Evolutionary conservation across 2,113 vertebrate genomes (phyloP).

Genomic region (Rattus rattus): DNA sequence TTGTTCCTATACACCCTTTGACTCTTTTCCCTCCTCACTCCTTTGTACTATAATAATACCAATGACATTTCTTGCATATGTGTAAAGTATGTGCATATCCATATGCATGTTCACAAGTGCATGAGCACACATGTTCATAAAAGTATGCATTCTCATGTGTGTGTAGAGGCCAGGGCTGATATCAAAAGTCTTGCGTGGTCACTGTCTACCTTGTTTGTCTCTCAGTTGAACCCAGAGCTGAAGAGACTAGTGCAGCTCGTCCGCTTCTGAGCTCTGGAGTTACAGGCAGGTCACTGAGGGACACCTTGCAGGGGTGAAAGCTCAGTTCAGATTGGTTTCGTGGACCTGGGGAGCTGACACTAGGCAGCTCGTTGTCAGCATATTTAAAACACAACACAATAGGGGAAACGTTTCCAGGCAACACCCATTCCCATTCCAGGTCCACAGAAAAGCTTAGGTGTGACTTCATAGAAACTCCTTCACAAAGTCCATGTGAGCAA

Average conservation of each 20-base stretch:
- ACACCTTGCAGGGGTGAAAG: neutral
- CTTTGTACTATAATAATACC: neutral
- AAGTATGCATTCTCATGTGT: neutral
- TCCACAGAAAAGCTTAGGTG: neutral
- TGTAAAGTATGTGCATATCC: neutral
- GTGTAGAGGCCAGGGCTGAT: neutral
- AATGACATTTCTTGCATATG: neutral
- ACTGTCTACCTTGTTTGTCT: neutral
- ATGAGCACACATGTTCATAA: neutral
- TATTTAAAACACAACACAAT: neutral
- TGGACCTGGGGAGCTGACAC: neutral
- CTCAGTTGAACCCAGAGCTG: neutral
- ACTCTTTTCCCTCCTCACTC: neutral
- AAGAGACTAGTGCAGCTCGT: neutral
- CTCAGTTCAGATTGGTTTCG: neutral
- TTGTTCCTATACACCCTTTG: neutral
- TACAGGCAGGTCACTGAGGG: neutral
- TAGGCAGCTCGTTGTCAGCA: neutral
- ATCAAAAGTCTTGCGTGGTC: neutral
- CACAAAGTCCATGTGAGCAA: neutral
- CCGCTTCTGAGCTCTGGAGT: neutral
- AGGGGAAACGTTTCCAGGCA: neutral
- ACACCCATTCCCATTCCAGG: neutral
- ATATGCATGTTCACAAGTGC: too few relatives aligned
- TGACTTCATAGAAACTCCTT: neutral